Evolutionary conservation across 2,797 vertebrate genomes (phyloP), one percentile per base, ranked within the genome.

Genomic region (Aratinga solstitialis): DNA sequence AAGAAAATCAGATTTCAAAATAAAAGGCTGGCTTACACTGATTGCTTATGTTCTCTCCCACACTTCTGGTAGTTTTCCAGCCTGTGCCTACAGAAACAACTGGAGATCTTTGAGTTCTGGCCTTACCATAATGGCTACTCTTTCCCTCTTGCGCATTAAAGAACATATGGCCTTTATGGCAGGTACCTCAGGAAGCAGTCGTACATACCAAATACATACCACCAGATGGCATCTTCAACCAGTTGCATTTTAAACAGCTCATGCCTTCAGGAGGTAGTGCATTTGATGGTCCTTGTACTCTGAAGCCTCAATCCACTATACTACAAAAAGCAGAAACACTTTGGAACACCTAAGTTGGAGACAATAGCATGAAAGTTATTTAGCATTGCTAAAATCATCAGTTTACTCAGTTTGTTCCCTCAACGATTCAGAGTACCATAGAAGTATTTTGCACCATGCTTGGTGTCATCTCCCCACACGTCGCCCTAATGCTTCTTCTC

Each of bases 141-240:
- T 56, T 66, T 50, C 53, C 30, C 36, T 56, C 43, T 10, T 48
- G 34, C 8, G 54, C 47, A 40, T 23, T 48, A 47, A 69, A 73
- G 27, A 83, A 66, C 15, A 16, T 1, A 51, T 1, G 21, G 22
- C 19, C 47, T 26, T 32, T 53, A 76, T 16, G 48, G 20, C 67
- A 80, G n/a, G n/a, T 21, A 14, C 13, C 27, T 18, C 9, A 54
- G 34, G 77, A 93, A 76, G 21, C 67, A 90, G 73, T 11, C 69
- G 63, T 65, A 88, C n/a, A 38, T 93, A 89, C 54, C 51, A 73
- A 90, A 71, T 0, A 6, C 23, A 53, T 19, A 74, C 85, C 92
- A 97, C 78, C 94, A 96, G 91, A 80, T 95, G 94, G 81, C 94
- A 97, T 95, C 96, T 96, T 73, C 94, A 89, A 87, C 56, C 76